Evolutionary conservation across 1,140 invertebrate species (phyloP).

Genomic region (Aphelinus atriplicis): DNA sequence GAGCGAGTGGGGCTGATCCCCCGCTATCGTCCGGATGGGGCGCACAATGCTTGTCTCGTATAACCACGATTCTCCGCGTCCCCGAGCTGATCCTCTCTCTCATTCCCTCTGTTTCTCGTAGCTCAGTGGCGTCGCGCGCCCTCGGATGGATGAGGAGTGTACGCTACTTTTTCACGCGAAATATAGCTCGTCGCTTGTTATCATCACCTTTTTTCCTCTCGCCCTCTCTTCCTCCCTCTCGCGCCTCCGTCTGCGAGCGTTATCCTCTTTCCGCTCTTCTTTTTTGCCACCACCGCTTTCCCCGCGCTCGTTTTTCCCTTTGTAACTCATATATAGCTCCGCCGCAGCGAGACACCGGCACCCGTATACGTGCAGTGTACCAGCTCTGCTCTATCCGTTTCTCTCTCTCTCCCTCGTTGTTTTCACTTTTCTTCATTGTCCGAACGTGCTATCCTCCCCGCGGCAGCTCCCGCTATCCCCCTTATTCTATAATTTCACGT

Average conservation of each 20-base stretch:
- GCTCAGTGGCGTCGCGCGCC: not conserved
- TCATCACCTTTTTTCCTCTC: not conserved
- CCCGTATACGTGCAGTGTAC: too few relatives aligned
- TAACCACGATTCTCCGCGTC: constrained; percentile 49
- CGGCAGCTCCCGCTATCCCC: not conserved
- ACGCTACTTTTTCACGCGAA: constrained; percentile 22
- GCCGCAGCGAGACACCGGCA: too few relatives aligned
- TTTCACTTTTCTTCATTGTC: constrained; percentile 35
- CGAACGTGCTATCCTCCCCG: not conserved
- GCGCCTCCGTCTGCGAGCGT: not conserved
- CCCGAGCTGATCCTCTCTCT: constrained; percentile 40
- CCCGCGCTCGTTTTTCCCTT: not conserved
- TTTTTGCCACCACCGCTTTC: not conserved
- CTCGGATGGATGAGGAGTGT: not conserved
- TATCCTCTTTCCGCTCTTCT: not conserved
- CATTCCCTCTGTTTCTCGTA: not conserved
- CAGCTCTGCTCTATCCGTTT: not conserved
- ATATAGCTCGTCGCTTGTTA: constrained; percentile 17
- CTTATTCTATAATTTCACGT: constrained; percentile 17
- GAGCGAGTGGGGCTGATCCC: constrained; percentile 14
- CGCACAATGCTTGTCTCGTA: constrained; percentile 42
- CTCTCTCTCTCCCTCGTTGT: constrained; percentile 5
- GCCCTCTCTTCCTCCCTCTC: not conserved
- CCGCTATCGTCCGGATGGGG: constrained; percentile 37
- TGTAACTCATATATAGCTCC: not conserved